Evolutionary conservation across 2,888 invertebrate genomes (phyloP).

Genomic region (Mantis religiosa): DNA sequence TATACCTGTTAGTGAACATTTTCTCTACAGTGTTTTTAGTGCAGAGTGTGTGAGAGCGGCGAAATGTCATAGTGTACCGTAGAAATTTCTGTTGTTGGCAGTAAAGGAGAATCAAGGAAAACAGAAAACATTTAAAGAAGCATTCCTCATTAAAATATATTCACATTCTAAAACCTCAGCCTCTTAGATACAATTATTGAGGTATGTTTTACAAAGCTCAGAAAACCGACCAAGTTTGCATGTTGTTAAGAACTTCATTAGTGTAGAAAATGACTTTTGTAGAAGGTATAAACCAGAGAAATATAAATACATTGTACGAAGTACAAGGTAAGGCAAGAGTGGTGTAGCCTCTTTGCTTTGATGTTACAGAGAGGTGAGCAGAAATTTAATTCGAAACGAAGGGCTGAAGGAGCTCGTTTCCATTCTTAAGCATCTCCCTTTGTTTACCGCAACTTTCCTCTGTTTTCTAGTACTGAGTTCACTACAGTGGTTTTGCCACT

Average conservation of each 20-base stretch:
- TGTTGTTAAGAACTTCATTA: neutral
- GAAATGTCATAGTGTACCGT: neutral
- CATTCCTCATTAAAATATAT: neutral
- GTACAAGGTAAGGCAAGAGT: neutral
- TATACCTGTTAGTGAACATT: neutral
- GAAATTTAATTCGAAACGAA: neutral
- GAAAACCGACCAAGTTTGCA: neutral
- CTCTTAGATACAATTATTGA: neutral
- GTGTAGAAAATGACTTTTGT: neutral
- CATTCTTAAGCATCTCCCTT: no score
- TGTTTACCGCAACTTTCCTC: no score
- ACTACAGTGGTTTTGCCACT: no score
- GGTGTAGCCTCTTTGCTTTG: neutral
- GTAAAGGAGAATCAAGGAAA: neutral
- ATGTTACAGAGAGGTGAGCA: neutral
- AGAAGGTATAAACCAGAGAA: neutral
- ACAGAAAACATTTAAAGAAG: neutral
- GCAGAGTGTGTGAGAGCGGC: no score
- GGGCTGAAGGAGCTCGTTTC: neutral
- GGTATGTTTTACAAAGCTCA: neutral
- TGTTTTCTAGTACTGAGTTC: no score
- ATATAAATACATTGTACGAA: neutral
- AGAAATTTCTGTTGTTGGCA: neutral
- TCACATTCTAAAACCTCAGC: neutral
- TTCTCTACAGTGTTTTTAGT: neutral